Conservation (phyloP, 2,888 invertebrate species). For the Hyppa rectilinea region DNA sequence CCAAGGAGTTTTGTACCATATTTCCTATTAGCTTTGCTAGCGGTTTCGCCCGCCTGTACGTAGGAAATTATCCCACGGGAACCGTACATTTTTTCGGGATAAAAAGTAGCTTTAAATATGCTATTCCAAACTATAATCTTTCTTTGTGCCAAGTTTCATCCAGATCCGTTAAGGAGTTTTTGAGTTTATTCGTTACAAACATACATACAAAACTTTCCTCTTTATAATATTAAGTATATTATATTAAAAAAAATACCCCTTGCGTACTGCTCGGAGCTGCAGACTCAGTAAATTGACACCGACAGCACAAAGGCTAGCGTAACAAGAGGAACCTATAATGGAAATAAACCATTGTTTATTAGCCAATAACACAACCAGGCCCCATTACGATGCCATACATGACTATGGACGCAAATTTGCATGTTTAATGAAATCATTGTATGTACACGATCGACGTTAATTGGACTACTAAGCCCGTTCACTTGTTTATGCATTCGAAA, state of each 20-base stretch:
- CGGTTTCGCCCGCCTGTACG: too few relatives aligned
- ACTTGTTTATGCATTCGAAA: conserved; percentile 79
- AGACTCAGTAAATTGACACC: not conserved
- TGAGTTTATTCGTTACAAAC: too few relatives aligned
- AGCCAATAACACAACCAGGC: conserved; percentile 68
- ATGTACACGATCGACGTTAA: conserved; percentile 82
- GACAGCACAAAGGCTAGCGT: conserved; percentile 28
- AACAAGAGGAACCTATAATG: conserved; percentile 27
- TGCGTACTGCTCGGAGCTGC: not conserved
- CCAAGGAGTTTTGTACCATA: too few relatives aligned
- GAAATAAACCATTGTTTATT: conserved; percentile 64
- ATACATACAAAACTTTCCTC: too few relatives aligned
- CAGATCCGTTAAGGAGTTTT: too few relatives aligned
- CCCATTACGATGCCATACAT: conserved; percentile 75
- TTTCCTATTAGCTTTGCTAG: too few relatives aligned
- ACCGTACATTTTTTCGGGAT: too few relatives aligned
- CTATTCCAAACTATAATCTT: too few relatives aligned
- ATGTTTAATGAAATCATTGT: conserved; percentile 87
- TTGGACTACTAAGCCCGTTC: conserved; percentile 82
- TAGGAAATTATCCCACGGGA: too few relatives aligned
- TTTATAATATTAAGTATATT: too few relatives aligned
- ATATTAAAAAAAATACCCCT: not conserved
- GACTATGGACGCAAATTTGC: conserved; percentile 80
- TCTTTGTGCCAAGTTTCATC: too few relatives aligned
- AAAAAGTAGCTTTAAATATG: too few relatives aligned